Conservation (phyloP, 2,888 invertebrate species). For the Athalia rosae region DNA sequence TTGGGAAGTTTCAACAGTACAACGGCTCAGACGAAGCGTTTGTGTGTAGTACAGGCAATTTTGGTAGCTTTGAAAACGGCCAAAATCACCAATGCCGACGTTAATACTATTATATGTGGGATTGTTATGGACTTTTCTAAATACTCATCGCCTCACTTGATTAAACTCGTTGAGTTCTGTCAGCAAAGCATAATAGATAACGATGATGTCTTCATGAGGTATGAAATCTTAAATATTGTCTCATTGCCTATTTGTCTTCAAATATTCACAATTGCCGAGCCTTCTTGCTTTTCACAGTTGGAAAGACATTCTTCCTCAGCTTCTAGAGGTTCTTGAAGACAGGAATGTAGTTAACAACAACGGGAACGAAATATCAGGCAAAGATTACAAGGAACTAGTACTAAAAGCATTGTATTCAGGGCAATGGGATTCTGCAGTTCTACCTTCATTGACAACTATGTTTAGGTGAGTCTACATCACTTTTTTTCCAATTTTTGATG, state of each 20-base stretch:
- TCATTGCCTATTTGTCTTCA: conserved; percentile 30
- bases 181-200: conserved; percentile 75
- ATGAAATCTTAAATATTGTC: conserved; percentile 12
- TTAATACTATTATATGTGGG: conserved; percentile 75
- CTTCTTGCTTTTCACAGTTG: conserved; percentile 74
- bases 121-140: conserved; percentile 75
- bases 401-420: conserved; percentile 78
- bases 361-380: conserved; percentile 77
- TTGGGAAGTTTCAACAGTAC: conserved; percentile 63
- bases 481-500: conserved; percentile 45
- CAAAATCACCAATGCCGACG: conserved; percentile 71
- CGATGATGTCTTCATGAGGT: conserved; percentile 75
- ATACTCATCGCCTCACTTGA: conserved; percentile 75
- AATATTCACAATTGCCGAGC: conserved; percentile 13
- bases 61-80: conserved; percentile 70
- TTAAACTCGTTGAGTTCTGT: conserved; percentile 77
- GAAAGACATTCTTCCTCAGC: conserved; percentile 81
- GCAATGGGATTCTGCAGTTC: conserved; percentile 77
- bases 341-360: conserved; percentile 76
- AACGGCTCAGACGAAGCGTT: conserved; percentile 61
- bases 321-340: conserved; percentile 76
- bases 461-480: conserved; percentile 76
- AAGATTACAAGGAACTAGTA: conserved; percentile 79
- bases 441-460: conserved; percentile 81
- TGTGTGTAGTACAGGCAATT: conserved; percentile 66